These are phyloP conservation scores for Catharus ustulatus DNA, from an alignment of 2,797 vertebrate species.

Conservation along the genomic window DNA sequence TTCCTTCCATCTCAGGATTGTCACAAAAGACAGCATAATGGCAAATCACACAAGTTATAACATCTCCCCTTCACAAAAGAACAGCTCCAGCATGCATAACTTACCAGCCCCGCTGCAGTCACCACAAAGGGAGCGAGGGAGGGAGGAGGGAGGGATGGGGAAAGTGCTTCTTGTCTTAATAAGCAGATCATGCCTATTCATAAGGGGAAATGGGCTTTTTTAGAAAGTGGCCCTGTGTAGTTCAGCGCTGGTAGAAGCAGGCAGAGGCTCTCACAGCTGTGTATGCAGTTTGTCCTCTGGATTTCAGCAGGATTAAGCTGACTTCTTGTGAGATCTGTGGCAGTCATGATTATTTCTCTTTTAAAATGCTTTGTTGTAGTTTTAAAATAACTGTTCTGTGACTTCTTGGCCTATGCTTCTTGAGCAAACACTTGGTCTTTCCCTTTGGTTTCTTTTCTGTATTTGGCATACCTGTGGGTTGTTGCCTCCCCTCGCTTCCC, in stretches of 20 bases:
- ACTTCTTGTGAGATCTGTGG: background rate
- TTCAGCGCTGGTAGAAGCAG: background rate
- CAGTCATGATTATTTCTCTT: background rate
- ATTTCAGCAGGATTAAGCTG: background rate
- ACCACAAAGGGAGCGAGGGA: constrained; percentile 30
- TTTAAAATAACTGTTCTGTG: background rate
- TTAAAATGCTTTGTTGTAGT: background rate
- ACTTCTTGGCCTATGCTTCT: background rate
- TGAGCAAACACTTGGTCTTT: background rate
- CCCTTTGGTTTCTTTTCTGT: background rate
- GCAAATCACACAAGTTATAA: constrained; percentile 64
- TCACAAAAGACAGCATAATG: constrained; percentile 63
- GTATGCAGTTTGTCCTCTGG: fast-evolving
- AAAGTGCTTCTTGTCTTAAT: constrained; percentile 53
- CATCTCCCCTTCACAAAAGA: constrained; percentile 66
- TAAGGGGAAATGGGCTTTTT: constrained; percentile 12
- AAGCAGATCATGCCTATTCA: constrained; percentile 59
- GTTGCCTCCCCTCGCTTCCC: fast-evolving
- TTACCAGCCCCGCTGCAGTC: constrained; percentile 44
- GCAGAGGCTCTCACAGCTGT: background rate
- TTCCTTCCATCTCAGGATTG: constrained; percentile 22
- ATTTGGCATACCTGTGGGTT: background rate
- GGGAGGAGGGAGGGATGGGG: background rate
- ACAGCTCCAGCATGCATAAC: constrained; percentile 64
- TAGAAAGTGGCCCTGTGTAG: background rate